phyloP scores from a whole-genome alignment of 2,888 invertebrate species.

The Polyploca ridens region DNA sequence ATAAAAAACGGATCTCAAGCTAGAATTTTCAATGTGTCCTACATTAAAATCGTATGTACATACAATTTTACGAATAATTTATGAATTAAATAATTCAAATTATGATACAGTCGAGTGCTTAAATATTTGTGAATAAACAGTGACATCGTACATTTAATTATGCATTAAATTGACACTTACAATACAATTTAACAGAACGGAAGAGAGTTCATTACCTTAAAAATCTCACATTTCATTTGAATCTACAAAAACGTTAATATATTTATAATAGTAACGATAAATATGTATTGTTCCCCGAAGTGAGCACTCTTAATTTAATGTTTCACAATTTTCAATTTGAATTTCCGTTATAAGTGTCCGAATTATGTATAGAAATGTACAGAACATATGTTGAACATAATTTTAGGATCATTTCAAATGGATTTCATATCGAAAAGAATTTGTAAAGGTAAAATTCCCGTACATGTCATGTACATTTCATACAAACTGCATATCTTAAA shows the following conservation, averaged over 20 bases:
- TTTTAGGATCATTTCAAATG: not conserved
- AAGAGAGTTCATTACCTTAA: constrained; percentile 36
- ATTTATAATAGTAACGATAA: constrained; percentile 26
- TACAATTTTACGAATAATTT: constrained; percentile 31
- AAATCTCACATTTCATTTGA: constrained; percentile 31
- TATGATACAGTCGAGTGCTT: constrained; percentile 4
- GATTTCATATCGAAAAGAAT: not conserved
- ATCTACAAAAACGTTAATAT: constrained; percentile 7
- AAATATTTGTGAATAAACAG: constrained; percentile 10
- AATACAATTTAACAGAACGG: constrained; percentile 34
- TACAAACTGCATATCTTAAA: not conserved
- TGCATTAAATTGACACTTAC: constrained; percentile 24
- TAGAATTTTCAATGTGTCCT: constrained; percentile 43
- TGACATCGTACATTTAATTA: constrained; percentile 23
- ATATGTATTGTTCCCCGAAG: constrained; percentile 61
- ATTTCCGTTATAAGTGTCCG: constrained; percentile 14
- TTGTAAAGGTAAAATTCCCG: constrained; percentile 6
- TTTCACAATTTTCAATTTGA: constrained; percentile 49
- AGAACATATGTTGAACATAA: constrained; percentile 10
- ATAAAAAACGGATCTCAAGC: constrained; percentile 56
- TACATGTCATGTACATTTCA: not conserved
- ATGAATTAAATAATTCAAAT: constrained; percentile 18
- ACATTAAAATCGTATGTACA: constrained; percentile 26
- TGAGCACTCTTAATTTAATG: constrained; percentile 56
- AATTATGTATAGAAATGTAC: constrained; percentile 25